Percentiles rank a stretch among this genome's conserved stretches.
Conservation (phyloP, 2,888 invertebrate genomes). For the Agriopis aurantiaria region DNA sequence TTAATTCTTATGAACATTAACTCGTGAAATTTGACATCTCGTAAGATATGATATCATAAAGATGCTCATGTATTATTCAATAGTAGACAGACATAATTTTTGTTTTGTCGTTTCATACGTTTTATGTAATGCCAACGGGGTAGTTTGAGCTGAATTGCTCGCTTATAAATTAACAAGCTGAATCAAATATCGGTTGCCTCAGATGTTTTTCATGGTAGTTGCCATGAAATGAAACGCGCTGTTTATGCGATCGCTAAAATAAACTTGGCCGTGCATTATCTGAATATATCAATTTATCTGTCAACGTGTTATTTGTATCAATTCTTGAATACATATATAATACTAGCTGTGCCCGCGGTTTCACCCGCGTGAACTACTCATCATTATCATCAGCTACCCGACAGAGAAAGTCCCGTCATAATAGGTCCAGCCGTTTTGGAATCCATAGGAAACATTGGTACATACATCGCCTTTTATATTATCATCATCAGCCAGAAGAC, state of each 20-base stretch:
- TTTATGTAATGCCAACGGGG: slow-evolving; percentile 24
- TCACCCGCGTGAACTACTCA: too few relatives aligned
- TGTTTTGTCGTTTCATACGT: slow-evolving; percentile 28
- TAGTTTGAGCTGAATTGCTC: slow-evolving; percentile 16
- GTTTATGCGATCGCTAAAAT: slow-evolving; percentile 16
- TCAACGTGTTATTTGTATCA: slow-evolving; percentile 1
- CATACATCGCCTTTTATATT: too few relatives aligned
- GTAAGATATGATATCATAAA: slow-evolving; percentile 32
- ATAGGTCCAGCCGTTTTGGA: too few relatives aligned
- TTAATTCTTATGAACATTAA: slow-evolving; percentile 35
- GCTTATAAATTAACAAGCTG: slow-evolving; percentile 24
- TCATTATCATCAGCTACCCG: too few relatives aligned
- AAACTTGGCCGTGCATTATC: slow-evolving; percentile 8
- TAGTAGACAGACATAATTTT: too few relatives aligned
- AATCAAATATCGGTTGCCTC: slow-evolving; percentile 4
- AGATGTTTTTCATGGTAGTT: too few relatives aligned
- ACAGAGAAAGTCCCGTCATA: too few relatives aligned
- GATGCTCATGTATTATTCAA: slow-evolving; percentile 33
- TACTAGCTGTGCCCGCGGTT: too few relatives aligned
- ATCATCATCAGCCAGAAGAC: too few relatives aligned
- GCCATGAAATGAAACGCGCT: neutral
- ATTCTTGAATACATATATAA: neutral
- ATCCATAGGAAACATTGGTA: too few relatives aligned
- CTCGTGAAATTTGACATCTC: slow-evolving; percentile 40
- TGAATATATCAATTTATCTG: slow-evolving; percentile 13